A percentile compares a stretch with the other conserved stretches of the same genome.
phyloP scores from a whole-genome alignment of 1,140 invertebrate genomes.

The Himalopsyche phryganea region DNA sequence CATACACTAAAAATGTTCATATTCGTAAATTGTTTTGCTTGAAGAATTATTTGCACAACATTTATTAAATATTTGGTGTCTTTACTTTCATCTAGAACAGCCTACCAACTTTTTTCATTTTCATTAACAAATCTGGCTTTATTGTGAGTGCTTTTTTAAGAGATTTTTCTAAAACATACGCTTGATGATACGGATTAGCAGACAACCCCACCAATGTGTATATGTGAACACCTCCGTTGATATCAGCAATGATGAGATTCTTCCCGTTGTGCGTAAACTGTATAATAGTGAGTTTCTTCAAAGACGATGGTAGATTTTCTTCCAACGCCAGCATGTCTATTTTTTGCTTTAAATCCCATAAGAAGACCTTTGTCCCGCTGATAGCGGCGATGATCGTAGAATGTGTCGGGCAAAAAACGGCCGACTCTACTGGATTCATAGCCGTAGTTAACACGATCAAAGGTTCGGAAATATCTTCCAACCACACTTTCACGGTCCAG shows the following conservation, averaged over 20 bases:
- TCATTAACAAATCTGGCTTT: constrained; percentile 55
- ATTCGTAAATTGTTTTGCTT: too few species aligned
- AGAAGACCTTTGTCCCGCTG: constrained; percentile 63
- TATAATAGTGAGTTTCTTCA: constrained; percentile 47
- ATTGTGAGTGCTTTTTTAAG: constrained; percentile 61
- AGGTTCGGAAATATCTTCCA: constrained; percentile 61
- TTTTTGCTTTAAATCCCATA: constrained; percentile 71
- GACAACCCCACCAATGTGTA: constrained; percentile 67
- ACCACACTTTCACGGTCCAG: constrained; percentile 75
- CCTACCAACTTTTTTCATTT: constrained; percentile 55
- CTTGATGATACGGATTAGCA: constrained; percentile 53
- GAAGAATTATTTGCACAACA: too few species aligned
- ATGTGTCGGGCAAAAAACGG: constrained; percentile 76
- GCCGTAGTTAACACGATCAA: constrained; percentile 58
- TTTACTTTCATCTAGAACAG: constrained; percentile 29
- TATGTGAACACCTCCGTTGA: constrained; percentile 59
- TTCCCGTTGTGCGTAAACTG: constrained; percentile 63
- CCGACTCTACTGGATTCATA: constrained; percentile 60
- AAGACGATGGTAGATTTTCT: constrained; percentile 46
- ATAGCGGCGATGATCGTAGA: constrained; percentile 78
- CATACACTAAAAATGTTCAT: too few species aligned
- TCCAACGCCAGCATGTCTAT: constrained; percentile 61
- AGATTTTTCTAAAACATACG: constrained; percentile 54
- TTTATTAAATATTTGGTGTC: too few species aligned
- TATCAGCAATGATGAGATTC: constrained; percentile 64